Evolutionary conservation across 2,888 invertebrate species (phyloP).

Genomic region (Chaetogeoica ovagalla): DNA sequence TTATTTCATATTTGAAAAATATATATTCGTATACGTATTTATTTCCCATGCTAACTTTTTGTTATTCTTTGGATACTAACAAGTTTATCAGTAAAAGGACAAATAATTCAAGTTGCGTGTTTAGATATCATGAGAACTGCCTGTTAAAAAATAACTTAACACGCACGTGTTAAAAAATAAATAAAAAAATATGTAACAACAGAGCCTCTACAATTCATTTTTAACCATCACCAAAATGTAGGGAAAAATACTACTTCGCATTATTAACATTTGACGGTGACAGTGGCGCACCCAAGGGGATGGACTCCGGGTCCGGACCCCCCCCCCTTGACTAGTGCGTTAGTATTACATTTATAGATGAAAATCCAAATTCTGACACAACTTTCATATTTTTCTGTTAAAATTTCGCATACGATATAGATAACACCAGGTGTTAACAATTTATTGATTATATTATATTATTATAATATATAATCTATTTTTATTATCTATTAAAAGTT

Average conservation of each 20-base stretch:
- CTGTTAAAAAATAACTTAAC: slow-evolving; percentile 36
- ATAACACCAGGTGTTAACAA: too few species aligned
- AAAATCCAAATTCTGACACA: too few species aligned
- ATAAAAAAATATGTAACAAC: slow-evolving; percentile 16
- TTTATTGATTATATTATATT: too few species aligned
- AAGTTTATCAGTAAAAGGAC: slow-evolving; percentile 42
- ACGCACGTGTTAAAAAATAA: slow-evolving; percentile 39
- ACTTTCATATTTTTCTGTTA: too few species aligned
- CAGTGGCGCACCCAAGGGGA: background rate
- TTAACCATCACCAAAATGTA: slow-evolving; percentile 9
- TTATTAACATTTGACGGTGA: slow-evolving; percentile 1
- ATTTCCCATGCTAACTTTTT: slow-evolving; percentile 25
- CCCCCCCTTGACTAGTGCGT: too few species aligned
- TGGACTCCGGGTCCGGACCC: too few species aligned
- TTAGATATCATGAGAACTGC: slow-evolving; percentile 35
- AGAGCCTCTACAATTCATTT: slow-evolving; percentile 17
- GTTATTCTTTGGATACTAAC: slow-evolving; percentile 34
- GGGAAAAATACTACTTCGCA: background rate
- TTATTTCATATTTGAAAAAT: slow-evolving; percentile 15
- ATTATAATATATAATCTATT: too few species aligned
- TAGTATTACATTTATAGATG: too few species aligned
- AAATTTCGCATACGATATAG: too few species aligned
- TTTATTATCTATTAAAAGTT: too few species aligned
- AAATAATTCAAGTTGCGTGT: slow-evolving; percentile 49
- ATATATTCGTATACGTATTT: slow-evolving; percentile 28